Percentiles rank a stretch among this genome's conserved stretches.
Conservation (phyloP, 2,113 vertebrate species). For the Ochotona curzoniae region DNA sequence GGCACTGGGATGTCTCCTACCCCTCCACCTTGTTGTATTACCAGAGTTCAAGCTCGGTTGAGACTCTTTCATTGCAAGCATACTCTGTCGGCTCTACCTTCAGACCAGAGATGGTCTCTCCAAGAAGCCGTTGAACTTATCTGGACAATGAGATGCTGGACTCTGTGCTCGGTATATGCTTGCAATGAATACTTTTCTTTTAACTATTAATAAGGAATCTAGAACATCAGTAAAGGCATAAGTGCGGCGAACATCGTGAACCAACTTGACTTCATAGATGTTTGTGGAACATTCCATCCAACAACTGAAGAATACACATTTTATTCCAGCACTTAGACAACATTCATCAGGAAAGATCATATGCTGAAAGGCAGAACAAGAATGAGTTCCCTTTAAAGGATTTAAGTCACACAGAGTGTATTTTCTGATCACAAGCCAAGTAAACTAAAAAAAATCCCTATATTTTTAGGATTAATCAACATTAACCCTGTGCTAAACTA, state of each 20-base stretch:
- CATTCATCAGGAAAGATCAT: not conserved
- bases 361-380: not conserved
- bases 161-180: no score
- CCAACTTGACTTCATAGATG: not conserved
- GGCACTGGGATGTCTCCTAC: no score
- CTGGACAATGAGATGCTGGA: no score
- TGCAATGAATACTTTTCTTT: constrained; percentile 17
- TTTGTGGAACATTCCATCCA: not conserved
- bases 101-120: no score
- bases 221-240: not conserved
- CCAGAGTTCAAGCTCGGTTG: no score
- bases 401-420: not conserved
- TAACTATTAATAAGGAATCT: not conserved
- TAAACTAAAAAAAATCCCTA: not conserved
- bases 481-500: not conserved
- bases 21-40: no score
- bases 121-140: no score
- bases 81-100: no score
- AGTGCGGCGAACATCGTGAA: not conserved
- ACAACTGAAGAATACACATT: not conserved
- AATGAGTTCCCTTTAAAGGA: constrained; percentile 25
- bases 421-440: constrained; percentile 7
- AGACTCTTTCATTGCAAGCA: no score
- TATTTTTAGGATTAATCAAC: constrained; percentile 2
- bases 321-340: not conserved